Evolutionary conservation across 2,888 invertebrate genomes (phyloP), one percentile per base, ranked within the genome.

Genomic region (Lacanobia wlatinum): DNA sequence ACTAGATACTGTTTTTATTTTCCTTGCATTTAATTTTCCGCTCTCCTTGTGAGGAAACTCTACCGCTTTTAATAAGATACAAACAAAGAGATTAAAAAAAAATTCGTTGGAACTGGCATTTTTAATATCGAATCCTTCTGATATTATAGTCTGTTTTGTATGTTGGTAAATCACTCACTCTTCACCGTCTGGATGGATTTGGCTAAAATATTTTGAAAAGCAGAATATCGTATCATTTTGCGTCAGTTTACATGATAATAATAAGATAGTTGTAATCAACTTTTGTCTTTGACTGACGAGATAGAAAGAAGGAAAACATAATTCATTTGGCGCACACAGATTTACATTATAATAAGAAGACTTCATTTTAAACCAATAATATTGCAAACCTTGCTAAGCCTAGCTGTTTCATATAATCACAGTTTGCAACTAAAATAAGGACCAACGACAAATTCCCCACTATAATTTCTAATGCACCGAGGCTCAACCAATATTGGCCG

Each of bases 401-500:
- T 43, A 4, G 16, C 10, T 18, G 34, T 18, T 56, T 23, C 1
- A n/a, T 6, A 62, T 43, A 50, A 50, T 21, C 3, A 14, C 16
- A 18, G 2, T 8, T 5, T 23, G 55, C 58, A 60, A 48, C 7
- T 14, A 34, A 34, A 34, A 55, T 10, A n/a, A 59, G n/a, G 21
- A 63, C 9, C 6, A 21, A 9, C 16, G 16, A 48, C n/a, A 48
- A 1, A 48, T 48, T 3, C 0, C 4, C 18, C 10, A 50, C 43
- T 16, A 60, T 12, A 23, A 66, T 73, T 63, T 66, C 43, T 38
- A 40, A 48, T 62, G 38, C 34, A 9, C 2, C 12, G 63, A 53
- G 18, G 59, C 23, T 65, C 55, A 62, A 59, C 48, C 53, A 79
- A 76, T 69, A 80, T 64, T 80, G 63, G 69, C 5, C 28, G 12